phyloP scores from a whole-genome alignment of 2,797 vertebrate species.

The Macropodus opercularis region DNA sequence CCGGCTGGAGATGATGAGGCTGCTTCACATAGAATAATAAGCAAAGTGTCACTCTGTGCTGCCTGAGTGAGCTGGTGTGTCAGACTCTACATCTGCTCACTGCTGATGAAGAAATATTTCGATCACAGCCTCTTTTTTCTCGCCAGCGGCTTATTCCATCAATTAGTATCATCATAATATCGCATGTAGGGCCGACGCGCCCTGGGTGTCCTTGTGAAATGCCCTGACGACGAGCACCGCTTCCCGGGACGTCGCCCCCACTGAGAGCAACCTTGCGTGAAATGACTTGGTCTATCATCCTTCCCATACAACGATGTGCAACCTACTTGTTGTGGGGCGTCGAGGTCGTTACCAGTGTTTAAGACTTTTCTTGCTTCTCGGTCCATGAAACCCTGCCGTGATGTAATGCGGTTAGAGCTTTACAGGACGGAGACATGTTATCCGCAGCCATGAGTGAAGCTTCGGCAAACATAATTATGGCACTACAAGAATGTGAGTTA shows the following conservation, averaged over 20 bases:
- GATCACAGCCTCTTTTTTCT: slow-evolving; percentile 40
- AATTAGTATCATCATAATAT: slow-evolving; percentile 33
- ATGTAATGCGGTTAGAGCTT: not conserved
- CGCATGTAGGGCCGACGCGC: slow-evolving; percentile 6
- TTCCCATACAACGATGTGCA: not conserved
- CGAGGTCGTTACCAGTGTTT: not conserved
- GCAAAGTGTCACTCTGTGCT: slow-evolving; percentile 17
- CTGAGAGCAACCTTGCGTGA: slow-evolving; percentile 24
- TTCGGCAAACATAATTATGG: slow-evolving; percentile 1
- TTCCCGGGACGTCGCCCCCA: slow-evolving; percentile 11
- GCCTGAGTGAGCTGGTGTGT: slow-evolving; percentile 9
- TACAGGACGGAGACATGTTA: slow-evolving; percentile 12
- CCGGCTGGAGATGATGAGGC: slow-evolving; percentile 4
- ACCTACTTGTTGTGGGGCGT: not conserved
- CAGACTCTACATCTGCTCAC: slow-evolving; percentile 19
- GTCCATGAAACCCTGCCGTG: slow-evolving; percentile 8
- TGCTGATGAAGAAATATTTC: slow-evolving; percentile 29
- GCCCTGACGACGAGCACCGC: slow-evolving; percentile 20
- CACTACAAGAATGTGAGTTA: not conserved
- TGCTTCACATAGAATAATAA: slow-evolving; percentile 12
- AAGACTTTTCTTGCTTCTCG: slow-evolving; percentile 8
- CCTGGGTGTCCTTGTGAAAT: slow-evolving; percentile 33
- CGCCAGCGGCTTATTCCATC: slow-evolving; percentile 38
- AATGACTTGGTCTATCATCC: slow-evolving; percentile 5
- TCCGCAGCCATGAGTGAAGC: slow-evolving; percentile 2